These are phyloP conservation scores for Prietella phreatophila DNA, from an alignment of 2,113 vertebrate species.

Conservation along the genomic window DNA sequence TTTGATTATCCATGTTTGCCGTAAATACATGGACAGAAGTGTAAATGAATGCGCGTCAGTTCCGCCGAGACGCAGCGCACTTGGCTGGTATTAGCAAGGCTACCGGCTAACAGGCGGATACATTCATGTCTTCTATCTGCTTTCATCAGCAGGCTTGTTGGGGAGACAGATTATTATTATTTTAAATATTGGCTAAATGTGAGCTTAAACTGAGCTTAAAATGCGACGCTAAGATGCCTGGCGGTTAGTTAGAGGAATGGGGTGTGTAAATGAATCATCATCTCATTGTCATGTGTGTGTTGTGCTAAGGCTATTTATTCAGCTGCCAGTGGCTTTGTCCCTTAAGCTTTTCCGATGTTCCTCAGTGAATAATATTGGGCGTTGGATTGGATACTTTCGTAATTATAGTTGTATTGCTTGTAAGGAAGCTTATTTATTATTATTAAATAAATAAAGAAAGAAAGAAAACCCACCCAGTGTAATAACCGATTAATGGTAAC, in stretches of 20 bases:
- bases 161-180: too few species aligned
- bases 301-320: conserved; percentile 17
- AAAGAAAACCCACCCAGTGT: too few species aligned
- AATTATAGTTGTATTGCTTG: neutral
- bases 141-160: neutral
- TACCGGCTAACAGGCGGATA: conserved; percentile 35
- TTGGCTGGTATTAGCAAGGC: conserved; percentile 29
- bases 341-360: conserved; percentile 1
- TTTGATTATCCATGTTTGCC: neutral
- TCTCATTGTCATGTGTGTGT: conserved; percentile 14
- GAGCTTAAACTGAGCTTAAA: neutral
- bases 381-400: neutral
- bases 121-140: neutral
- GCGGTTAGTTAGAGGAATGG: neutral
- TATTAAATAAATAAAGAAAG: too few species aligned
- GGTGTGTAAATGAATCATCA: neutral
- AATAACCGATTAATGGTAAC: neutral
- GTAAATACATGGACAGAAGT: neutral
- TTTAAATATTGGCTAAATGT: neutral
- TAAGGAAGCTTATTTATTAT: neutral
- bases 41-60: neutral
- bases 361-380: neutral
- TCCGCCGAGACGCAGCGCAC: neutral
- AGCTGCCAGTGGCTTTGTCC: conserved; percentile 32
- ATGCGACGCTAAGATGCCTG: neutral